Evolutionary conservation across 2,888 invertebrate species (phyloP).

Genomic region (Peribatodes rhomboidaria): DNA sequence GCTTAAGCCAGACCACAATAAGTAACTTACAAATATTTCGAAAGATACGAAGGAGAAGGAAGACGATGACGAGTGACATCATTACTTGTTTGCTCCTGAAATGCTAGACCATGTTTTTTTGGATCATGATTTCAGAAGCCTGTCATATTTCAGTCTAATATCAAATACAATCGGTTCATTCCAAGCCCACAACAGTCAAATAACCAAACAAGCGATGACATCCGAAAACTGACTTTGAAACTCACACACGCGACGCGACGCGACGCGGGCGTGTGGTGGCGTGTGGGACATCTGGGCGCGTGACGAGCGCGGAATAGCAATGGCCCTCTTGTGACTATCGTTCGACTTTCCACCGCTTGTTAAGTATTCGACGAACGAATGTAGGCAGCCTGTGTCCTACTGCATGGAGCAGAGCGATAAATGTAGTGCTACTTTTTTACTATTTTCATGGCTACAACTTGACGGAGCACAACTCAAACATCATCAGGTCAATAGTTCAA

Average conservation of each 20-base stretch:
- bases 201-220: slow-evolving; percentile 24
- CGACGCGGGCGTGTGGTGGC: slow-evolving; percentile 9
- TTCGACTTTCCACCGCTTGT: slow-evolving; percentile 71
- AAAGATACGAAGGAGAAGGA: too few relatives aligned
- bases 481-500: too few relatives aligned
- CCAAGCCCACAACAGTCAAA: slow-evolving; percentile 22
- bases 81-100: too few relatives aligned
- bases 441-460: background rate
- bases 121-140: too few relatives aligned
- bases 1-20: too few relatives aligned
- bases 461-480: too few relatives aligned
- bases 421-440: background rate
- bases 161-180: background rate
- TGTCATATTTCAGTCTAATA: background rate
- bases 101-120: too few relatives aligned
- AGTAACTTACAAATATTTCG: too few relatives aligned
- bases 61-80: too few relatives aligned
- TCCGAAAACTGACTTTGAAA: slow-evolving; percentile 36
- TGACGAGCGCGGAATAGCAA: slow-evolving; percentile 69
- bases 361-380: slow-evolving; percentile 65
- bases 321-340: slow-evolving; percentile 62
- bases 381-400: slow-evolving; percentile 39
- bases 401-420: background rate
- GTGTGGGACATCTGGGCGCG: slow-evolving; percentile 62
- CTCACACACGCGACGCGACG: slow-evolving; percentile 29